Percentiles rank a stretch among this genome's conserved stretches.
Evolutionary conservation across 2,797 vertebrate species (phyloP).

Genomic region (Bradypus variegatus): DNA sequence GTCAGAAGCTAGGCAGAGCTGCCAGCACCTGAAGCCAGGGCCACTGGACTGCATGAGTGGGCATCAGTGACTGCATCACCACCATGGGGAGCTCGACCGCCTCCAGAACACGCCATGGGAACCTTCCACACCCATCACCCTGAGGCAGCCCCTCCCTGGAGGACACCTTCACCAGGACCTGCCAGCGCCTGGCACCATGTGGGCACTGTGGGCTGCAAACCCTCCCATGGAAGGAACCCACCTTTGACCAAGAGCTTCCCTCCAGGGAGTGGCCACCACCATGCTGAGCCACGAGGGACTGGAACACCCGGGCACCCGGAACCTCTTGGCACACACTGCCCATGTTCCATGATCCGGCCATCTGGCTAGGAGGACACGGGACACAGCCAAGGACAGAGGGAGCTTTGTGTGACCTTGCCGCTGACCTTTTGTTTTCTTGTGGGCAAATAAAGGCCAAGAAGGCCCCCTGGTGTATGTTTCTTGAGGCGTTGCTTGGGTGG

Average conservation of each 20-base stretch:
- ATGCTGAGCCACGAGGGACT: fast-evolving
- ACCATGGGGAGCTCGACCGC: fast-evolving
- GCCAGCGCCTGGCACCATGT: not conserved
- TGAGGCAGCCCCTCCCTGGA: not conserved
- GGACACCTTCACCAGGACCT: not conserved
- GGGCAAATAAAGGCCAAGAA: conserved; percentile 52
- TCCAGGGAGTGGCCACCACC: not conserved
- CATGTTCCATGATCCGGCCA: not conserved
- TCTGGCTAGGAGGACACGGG: not conserved
- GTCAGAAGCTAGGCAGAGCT: not conserved
- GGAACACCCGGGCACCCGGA: not conserved
- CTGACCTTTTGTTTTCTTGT: not conserved
- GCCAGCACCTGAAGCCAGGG: not conserved
- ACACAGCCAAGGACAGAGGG: not conserved
- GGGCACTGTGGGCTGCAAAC: not conserved
- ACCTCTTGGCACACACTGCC: not conserved
- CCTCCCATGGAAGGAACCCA: not conserved
- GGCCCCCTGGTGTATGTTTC: not conserved
- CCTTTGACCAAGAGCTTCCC: not conserved
- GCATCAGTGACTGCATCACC: not conserved
- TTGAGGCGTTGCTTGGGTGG: not conserved
- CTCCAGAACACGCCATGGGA: fast-evolving
- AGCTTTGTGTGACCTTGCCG: not conserved
- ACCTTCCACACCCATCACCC: not conserved
- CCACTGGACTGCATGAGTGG: not conserved